Evolutionary conservation across 2,113 vertebrate species (phyloP), one percentile per base, ranked within the genome.

Genomic region (Nymphicus hollandicus): DNA sequence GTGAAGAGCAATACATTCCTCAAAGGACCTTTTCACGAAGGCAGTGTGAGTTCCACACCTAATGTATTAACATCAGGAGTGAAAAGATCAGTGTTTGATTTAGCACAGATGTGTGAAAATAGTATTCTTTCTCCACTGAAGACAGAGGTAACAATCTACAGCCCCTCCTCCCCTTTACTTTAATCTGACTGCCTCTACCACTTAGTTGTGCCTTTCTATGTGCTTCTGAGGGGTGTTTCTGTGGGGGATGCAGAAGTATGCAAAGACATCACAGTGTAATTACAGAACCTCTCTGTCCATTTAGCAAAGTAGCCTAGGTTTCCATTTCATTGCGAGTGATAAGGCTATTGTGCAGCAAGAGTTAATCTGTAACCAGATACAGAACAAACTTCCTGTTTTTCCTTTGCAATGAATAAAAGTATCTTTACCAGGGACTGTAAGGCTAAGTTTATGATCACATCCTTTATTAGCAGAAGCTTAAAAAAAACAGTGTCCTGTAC

Each of bases 51-150:
- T 83, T 95, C 91, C 69, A 93, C 49, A 84, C 76, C 56, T 89
- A 63, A 81, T 79, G 18, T 78, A 84, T 88, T 93, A 80, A 86
- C 6, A 5, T 88, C 88, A 91, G 37, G 60, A 89, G 43, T n/a
- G 79, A 89, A 80, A 91, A 84, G 81, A 95, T 58, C 60, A 44
- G 28, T 83, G 68, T 81, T 88, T 88, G 60, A 90, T 86, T 90
- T 89, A 86, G 44, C 63, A 61, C 53, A 90, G 60, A 77, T 82
- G 43, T 91, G 56, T 2, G 8, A 92, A 96, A 95, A 65, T 29
- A 61, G 22, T 86, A 43, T 74, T 91, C 47, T 82, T 94, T 73
- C 49, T 73, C 29, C 39, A 27, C 61, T 91, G 56, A 80, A 79
- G 70, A 50, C 41, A 73, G 27, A 78, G 22, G 25, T 37, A 81